Evolutionary conservation across 2,113 vertebrate genomes (phyloP), one percentile per base, ranked within the genome.

Genomic region (Bubo blakistoni): DNA sequence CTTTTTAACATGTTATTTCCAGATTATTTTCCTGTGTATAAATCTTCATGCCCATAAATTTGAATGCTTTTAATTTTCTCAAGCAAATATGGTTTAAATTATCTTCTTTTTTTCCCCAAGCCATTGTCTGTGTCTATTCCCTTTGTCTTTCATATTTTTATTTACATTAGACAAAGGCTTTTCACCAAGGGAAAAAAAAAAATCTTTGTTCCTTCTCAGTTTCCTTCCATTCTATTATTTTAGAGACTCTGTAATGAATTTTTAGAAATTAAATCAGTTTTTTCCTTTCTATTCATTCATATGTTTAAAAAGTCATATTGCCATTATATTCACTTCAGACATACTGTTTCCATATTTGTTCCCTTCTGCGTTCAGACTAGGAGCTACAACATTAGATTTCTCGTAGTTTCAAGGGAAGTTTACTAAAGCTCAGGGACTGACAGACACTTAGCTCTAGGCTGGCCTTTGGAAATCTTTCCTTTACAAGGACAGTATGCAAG

Each of bases 221-320:
- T 94, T 96, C 42, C n/a, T 81, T 88, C 55, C 52, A 55, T 86
- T 80, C 54, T 82, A 79, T 94, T 91, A 93, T 94, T 95, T 95
- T 86, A 73, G 71, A 91, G 58, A 81, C 30, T 65, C 5, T 79
- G 57, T 6, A 80, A 77, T 17, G 69, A 77, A 40, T 73, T 88
- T 86, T 90, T 46, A 81, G 63, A 77, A 83, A 71, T 9, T 27
- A 16, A 46, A 3, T 38, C 5, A 25, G 71, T 71, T 66, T 46
- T 24, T 34, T 30, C 29, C 36, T 66, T 81, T 73, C 49, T 46
- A 65, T 88, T 90, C 21, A 85, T 78, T 91, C 54, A 71, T 81
- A 44, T 32, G 67, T 73, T 95, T 32, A 51, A 79, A 93, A 85
- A 81, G 26, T 73, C 12, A 10, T 73, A 42, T 55, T 92, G 58